phyloP scores from a whole-genome alignment of 2,113 vertebrate species.

The Albula goreensis region DNA sequence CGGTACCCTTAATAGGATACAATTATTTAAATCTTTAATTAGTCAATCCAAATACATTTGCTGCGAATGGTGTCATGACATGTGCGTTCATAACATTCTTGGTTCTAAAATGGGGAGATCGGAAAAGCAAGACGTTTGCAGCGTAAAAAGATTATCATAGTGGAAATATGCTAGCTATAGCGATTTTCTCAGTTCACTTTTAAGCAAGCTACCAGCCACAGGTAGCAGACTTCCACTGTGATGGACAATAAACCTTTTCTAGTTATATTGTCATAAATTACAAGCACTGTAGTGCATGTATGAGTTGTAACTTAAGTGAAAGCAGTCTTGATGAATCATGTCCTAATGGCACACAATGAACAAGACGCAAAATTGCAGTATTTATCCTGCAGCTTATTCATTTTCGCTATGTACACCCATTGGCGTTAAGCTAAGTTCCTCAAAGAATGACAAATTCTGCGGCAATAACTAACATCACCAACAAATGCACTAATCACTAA shows the following conservation, averaged over 20 bases:
- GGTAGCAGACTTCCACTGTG: not conserved
- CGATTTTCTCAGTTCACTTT: not conserved
- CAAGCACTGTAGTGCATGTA: not conserved
- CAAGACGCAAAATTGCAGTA: no score
- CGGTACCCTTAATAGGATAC: not conserved
- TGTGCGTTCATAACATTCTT: not conserved
- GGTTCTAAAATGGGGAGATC: not conserved
- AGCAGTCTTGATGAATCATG: not conserved
- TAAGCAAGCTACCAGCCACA: not conserved
- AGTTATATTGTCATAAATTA: not conserved
- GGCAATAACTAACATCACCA: constrained; percentile 71
- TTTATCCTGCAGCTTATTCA: constrained; percentile 53
- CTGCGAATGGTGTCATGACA: no score
- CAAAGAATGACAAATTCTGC: constrained; percentile 69
- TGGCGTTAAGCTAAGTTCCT: constrained; percentile 57
- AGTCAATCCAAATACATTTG: not conserved
- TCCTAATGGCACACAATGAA: not conserved
- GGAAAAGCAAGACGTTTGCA: not conserved
- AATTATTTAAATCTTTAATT: not conserved
- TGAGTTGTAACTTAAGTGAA: not conserved
- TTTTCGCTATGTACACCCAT: constrained; percentile 47
- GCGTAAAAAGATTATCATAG: no score
- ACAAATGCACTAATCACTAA: constrained; percentile 66
- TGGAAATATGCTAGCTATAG: no score
- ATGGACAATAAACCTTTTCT: not conserved